Base-by-base conservation (phyloP, 2,888 invertebrate species). In the Tipula lateralis region DNA sequence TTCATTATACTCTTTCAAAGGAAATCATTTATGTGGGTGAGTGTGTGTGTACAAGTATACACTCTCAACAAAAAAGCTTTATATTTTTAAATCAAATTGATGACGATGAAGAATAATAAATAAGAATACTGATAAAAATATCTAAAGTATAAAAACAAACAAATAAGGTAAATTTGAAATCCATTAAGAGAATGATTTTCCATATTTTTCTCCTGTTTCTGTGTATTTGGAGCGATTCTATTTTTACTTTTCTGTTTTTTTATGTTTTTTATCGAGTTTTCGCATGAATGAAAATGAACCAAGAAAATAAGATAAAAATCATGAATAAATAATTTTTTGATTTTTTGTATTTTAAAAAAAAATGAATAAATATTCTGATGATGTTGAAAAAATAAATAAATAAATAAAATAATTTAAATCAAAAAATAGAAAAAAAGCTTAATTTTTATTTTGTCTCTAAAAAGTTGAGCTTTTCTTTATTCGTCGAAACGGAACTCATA, bases 51-150 rank as follows among this genome's bases (percentile, higher is more conserved):
- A 36, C 32, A 32, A 4, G 2, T 32, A 4, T 32, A 2, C 6
- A 12, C 9, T 36, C 12, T 9, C 36, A 50, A 50, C 4, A 16
- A 16, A 16, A 16, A 50, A 16, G 16, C 44, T 50, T 16, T 1
- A 50, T 50, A 50, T 50, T 50, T 50, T 50, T 50, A 66, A 66
- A 66, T 9, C 24, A 24, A 66, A 66, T 66, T 66, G 66, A 66
- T 66, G 66, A 66, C 66, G 66, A 66, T 66, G 66, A 66, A 66
- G 66, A 66, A 66, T 66, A 24, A 66, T 66, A 66, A 66, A 66
- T 66, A 66, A 24, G 66, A 66, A 66, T 66, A 66, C 24, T 66
- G 66, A 66, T 66, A 66, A 66, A 66, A 66, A 66, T 24, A 66
- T 24, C 19, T 9, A 66, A 66, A 19, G 9, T 66, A n/a, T n/a